Evolutionary conservation across 2,797 vertebrate species (phyloP).

Genomic region (Morelia viridis): DNA sequence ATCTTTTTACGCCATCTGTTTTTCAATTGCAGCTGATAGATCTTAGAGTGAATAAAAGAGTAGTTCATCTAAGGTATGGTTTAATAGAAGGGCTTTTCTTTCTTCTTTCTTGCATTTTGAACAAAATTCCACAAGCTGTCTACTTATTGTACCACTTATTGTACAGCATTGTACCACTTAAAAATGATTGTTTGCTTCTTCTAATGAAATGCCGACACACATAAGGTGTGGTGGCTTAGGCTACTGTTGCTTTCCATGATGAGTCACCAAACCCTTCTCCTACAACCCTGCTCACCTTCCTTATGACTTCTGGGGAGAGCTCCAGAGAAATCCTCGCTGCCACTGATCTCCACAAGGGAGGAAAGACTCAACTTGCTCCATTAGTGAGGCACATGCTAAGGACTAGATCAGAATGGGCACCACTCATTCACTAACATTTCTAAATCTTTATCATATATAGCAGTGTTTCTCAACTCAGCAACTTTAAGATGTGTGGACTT

Average conservation of each 20-base stretch:
- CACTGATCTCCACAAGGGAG: not conserved
- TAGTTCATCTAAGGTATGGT: conserved; percentile 1
- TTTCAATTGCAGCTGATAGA: not conserved
- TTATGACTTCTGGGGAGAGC: not conserved
- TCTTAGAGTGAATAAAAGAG: conserved; percentile 1
- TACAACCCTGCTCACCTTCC: not conserved
- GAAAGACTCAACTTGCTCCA: not conserved
- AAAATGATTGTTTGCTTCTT: not conserved
- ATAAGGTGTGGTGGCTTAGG: not conserved
- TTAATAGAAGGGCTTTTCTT: not conserved
- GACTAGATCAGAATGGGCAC: not conserved
- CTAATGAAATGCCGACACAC: not conserved
- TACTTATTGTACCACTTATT: not conserved
- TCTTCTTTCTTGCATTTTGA: conserved; percentile 2
- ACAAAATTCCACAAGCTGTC: not conserved
- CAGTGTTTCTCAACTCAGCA: no score
- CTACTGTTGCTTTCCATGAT: not conserved
- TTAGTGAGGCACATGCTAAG: not conserved
- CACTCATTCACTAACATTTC: not conserved
- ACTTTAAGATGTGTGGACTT: no score
- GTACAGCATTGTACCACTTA: not conserved
- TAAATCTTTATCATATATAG: no score
- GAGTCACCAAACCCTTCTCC: not conserved
- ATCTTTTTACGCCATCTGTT: not conserved
- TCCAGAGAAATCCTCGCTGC: not conserved